These are phyloP conservation scores for Metellina segmentata DNA, from an alignment of 2,888 invertebrate genomes.

Conservation along the genomic window DNA sequence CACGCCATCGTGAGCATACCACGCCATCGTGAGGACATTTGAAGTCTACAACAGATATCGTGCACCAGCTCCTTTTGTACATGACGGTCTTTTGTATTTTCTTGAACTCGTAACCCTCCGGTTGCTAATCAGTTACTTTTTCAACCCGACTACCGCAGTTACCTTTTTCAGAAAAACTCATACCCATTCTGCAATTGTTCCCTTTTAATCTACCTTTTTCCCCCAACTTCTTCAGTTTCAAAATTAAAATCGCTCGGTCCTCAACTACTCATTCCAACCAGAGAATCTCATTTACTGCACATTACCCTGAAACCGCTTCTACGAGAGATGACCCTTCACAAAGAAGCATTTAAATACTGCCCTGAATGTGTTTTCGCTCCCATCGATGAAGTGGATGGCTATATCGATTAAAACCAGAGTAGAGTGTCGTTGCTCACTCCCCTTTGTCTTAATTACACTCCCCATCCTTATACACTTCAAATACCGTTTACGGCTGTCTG, in stretches of 20 bases:
- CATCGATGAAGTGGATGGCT: background rate
- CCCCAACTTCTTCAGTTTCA: background rate
- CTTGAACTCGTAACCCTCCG: too few species aligned
- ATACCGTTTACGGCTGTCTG: conserved; percentile 62
- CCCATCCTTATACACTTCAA: conserved; percentile 11
- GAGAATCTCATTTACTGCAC: conserved; percentile 1
- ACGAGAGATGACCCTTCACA: too few species aligned
- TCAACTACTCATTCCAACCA: background rate
- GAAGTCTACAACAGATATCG: too few species aligned
- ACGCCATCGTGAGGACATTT: too few species aligned
- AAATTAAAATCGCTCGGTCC: background rate
- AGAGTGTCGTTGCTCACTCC: conserved; percentile 30
- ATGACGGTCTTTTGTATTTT: too few species aligned
- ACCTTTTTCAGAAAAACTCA: too few species aligned
- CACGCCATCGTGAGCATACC: too few species aligned
- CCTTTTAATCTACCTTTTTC: background rate
- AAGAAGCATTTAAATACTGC: conserved; percentile 27
- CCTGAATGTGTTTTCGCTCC: conserved; percentile 10
- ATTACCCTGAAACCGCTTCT: background rate
- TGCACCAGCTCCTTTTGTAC: too few species aligned
- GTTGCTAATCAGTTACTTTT: too few species aligned
- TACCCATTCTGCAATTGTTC: background rate
- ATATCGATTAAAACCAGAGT: conserved; percentile 49
- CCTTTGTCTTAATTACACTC: conserved; percentile 54
- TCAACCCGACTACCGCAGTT: too few species aligned